Evolutionary conservation across 2,797 vertebrate species (phyloP), one percentile per base, ranked within the genome.

Genomic region (Dromococcyx pavoninus): DNA sequence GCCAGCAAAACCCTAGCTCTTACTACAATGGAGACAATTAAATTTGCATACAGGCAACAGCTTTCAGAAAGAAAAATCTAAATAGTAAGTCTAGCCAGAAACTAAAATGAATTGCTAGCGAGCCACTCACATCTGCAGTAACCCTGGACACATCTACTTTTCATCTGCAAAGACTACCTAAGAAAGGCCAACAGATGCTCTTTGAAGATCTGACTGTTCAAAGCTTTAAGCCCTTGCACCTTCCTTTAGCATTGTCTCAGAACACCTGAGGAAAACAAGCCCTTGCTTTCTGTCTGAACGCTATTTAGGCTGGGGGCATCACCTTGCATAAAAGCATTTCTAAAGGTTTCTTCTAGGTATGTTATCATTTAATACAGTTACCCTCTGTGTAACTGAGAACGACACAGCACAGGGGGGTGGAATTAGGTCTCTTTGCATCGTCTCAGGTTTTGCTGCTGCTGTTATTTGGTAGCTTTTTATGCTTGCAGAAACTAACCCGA

Each of bases 31-130:
- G 14, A 74, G 35, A 27, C 7, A 3, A 86, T 39, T 39, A 44
- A 12, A 94, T 75, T 69, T 91, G 66, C 77, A 86, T 44, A 58
- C 11, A 88, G 28, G 25, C 39, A 72, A 65, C 51, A 84, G 64
- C 43, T 90, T 91, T 62, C 51, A 35, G 33, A 73, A 8, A 81
- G n/a, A 78, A 88, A 88, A 84, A 62, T 48, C 46, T 75, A 33
- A 88, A 51, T 4, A 61, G 2, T 12, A 41, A 25, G 30, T 51
- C 62, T 48, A 84, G 46, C 43, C 62, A 91, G 65, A 69, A 75
- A 50, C 35, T 53, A 80, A 86, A 92, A 61, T 51, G 5, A 66
- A 64, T 54, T 66, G 23, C 46, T 27, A 72, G 22, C 6, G 9
- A 90, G 43, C 17, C 65, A 32, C 30, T 54, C 30, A 32, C 28